Evolutionary conservation across 2,113 vertebrate species (phyloP).

Genomic region (Hassar affinis): DNA sequence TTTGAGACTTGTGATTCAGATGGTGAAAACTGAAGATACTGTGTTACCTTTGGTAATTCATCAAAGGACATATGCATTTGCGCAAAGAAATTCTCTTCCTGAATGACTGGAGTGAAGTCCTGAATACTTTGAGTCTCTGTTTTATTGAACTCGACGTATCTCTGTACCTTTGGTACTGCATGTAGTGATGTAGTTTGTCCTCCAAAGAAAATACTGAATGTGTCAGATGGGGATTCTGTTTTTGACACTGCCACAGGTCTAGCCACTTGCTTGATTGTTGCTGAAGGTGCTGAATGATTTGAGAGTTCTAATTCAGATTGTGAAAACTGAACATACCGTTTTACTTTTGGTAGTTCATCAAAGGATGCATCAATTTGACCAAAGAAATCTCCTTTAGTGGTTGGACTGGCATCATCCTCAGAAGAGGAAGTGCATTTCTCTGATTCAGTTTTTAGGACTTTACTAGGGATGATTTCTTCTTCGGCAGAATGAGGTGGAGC

Average conservation of each 20-base stretch:
- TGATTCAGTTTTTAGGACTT: neutral
- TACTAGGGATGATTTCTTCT: neutral
- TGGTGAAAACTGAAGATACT: slow-evolving; percentile 27
- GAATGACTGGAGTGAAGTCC: neutral
- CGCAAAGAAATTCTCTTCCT: neutral
- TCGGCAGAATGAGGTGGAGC: neutral
- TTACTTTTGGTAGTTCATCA: slow-evolving; percentile 30
- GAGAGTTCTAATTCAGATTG: neutral
- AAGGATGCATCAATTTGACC: slow-evolving; percentile 15
- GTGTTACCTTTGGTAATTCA: slow-evolving; percentile 29
- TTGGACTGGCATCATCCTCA: slow-evolving; percentile 1
- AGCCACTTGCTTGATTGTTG: neutral
- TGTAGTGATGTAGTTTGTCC: neutral
- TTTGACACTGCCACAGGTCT: slow-evolving; percentile 5
- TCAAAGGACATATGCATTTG: slow-evolving; percentile 5
- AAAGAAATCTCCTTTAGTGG: slow-evolving; percentile 11
- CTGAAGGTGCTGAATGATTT: neutral
- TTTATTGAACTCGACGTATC: slow-evolving; percentile 30
- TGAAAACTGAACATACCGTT: slow-evolving; percentile 37
- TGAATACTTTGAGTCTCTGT: neutral
- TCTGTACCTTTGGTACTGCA: slow-evolving; percentile 28
- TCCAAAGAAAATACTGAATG: neutral
- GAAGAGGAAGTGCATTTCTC: slow-evolving; percentile 22
- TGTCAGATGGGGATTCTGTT: neutral
- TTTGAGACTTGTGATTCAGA: neutral